Percentiles rank a stretch among this genome's conserved stretches.
Evolutionary conservation across 2,113 vertebrate species (phyloP).

Genomic region (Origma solitaria): DNA sequence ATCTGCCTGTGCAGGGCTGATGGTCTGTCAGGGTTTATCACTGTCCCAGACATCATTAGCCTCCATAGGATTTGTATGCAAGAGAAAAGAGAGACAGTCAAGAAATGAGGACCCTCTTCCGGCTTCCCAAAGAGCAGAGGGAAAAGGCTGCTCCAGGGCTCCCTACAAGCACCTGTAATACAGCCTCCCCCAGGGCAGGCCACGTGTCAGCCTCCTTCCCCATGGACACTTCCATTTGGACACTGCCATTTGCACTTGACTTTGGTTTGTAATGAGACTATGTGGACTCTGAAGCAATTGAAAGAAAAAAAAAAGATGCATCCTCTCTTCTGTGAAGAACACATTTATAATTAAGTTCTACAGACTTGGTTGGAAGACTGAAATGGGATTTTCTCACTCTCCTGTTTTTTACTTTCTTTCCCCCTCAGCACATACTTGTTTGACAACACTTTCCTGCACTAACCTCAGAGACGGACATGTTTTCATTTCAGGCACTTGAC

Average conservation of each 20-base stretch:
- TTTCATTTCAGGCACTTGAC: background rate
- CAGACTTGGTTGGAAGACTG: background rate
- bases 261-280: background rate
- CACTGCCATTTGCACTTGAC: background rate
- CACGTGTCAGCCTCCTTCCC: background rate
- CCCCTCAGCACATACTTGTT: background rate
- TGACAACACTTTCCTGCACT: background rate
- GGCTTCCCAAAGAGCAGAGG: background rate
- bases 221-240: background rate
- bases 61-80: background rate
- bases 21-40: background rate
- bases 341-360: background rate
- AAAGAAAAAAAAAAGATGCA: background rate
- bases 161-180: background rate
- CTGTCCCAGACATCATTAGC: background rate
- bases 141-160: background rate
- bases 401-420: background rate
- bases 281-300: accelerated
- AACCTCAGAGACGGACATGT: background rate
- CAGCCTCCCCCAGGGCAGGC: background rate
- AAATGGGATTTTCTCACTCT: background rate
- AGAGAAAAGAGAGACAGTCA: background rate
- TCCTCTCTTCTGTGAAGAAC: background rate
- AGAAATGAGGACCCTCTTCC: background rate
- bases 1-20: background rate